Evolutionary conservation across 2,797 vertebrate genomes (phyloP), one percentile per base, ranked within the genome.

Genomic region (Enteromius afrohamiltoni): DNA sequence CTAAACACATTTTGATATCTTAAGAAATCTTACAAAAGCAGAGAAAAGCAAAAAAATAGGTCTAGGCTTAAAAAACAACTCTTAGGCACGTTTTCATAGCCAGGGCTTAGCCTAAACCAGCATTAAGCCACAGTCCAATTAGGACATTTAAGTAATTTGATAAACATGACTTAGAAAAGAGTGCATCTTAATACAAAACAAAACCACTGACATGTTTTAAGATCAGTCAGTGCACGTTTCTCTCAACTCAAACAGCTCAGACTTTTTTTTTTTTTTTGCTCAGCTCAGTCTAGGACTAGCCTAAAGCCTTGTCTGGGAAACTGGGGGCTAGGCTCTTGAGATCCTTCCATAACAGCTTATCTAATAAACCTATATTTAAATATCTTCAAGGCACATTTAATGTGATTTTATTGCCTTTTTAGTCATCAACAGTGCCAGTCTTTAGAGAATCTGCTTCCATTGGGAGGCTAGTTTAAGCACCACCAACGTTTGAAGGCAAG

Each of bases 401-500:
- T 49, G 62, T 8, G 14, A 79, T 23, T 67, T n/a, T 37, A 78
- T 62, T 53, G 49, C 37, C 64, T 6, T 75, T 83, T 75, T 3
- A 86, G 68, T 62, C 51, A 58, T 60, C 51, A 60, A 64, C 23
- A 37, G 60, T 42, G 40, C 67, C 37, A 74, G 64, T 71, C 21
- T 76, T 42, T 53, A 29, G 51, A 79, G 47, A 83, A 80, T 74
- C 68, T 76, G 8, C 82, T 73, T 85, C 83, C 49, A 83, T 83
- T 45, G 83, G 73, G 53, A 83, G 78, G 29, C 68, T 87, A 49
- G 60, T 76, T 71, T 14, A 67, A 78, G 70, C 51, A 84, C 53
- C 45, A 84, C 53, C 31, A 80, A 51, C n/a, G 67, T 77, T 87
- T 86, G 58, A 90, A 85, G 85, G 88, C 0, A 79, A 92, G 91